Evolutionary conservation across 1,140 invertebrate species (phyloP).

Genomic region (Zaprionus capensis): DNA sequence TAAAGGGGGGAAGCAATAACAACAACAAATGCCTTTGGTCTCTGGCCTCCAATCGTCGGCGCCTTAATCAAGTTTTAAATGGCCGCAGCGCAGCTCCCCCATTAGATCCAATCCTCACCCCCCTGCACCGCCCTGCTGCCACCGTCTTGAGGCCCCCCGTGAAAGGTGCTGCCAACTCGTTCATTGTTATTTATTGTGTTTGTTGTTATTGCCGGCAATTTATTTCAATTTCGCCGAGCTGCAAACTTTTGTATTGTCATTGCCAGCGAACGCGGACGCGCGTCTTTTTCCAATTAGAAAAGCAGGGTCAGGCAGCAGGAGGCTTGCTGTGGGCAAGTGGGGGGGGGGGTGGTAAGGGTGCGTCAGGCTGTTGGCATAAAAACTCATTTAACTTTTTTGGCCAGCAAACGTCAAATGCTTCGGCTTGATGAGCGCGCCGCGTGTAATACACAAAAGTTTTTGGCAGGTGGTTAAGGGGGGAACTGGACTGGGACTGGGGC

Average conservation of each 20-base stretch:
- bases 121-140: not conserved
- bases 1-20: slow-evolving; percentile 12
- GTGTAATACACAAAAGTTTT: slow-evolving; percentile 70
- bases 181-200: slow-evolving; percentile 81
- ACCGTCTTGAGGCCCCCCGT: not conserved
- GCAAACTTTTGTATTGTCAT: slow-evolving; percentile 81
- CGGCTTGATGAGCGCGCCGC: slow-evolving; percentile 52
- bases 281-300: slow-evolving; percentile 80
- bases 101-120: not conserved
- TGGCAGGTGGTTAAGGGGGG: slow-evolving; percentile 43
- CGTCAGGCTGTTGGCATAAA: slow-evolving; percentile 52
- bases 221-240: slow-evolving; percentile 79
- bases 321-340: too few species aligned
- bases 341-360: not conserved
- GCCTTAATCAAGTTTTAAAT: slow-evolving; percentile 81
- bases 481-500: not conserved
- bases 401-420: slow-evolving; percentile 71
- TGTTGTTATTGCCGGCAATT: slow-evolving; percentile 80
- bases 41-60: slow-evolving; percentile 29
- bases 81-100: slow-evolving; percentile 37
- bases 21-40: slow-evolving; percentile 5
- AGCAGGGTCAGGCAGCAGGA: not conserved
- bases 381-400: slow-evolving; percentile 80
- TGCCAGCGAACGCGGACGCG: slow-evolving; percentile 48
- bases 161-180: slow-evolving; percentile 73